Evolutionary conservation across 2,888 invertebrate genomes (phyloP).

Genomic region (Melieria crassipennis): DNA sequence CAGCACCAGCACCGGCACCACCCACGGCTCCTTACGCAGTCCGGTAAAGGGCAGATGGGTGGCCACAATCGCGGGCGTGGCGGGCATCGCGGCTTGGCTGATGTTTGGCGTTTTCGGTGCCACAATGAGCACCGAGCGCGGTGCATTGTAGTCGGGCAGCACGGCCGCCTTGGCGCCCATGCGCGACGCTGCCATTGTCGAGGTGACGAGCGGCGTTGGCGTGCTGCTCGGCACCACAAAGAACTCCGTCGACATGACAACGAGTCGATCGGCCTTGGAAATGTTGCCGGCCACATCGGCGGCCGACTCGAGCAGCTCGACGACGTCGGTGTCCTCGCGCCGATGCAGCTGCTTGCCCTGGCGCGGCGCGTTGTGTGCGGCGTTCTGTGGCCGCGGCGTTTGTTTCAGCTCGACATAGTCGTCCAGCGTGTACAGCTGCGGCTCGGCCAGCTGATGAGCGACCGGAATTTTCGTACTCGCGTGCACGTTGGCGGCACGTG

Average conservation of each 20-base stretch:
- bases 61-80: constrained; percentile 57
- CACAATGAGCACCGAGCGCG: constrained; percentile 54
- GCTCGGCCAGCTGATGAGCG: constrained; percentile 24
- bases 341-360: constrained; percentile 53
- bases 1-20: constrained; percentile 86
- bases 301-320: constrained; percentile 41
- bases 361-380: constrained; percentile 35
- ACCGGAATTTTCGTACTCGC: neutral
- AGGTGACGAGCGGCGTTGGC: constrained; percentile 54
- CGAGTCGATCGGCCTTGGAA: constrained; percentile 67
- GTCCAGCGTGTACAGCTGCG: constrained; percentile 16
- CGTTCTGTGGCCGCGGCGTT: constrained; percentile 16
- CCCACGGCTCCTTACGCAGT: constrained; percentile 85
- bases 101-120: constrained; percentile 45
- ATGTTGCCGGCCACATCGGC: constrained; percentile 40
- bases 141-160: constrained; percentile 46
- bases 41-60: constrained; percentile 56
- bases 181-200: constrained; percentile 46
- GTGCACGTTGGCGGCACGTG: constrained; percentile 16
- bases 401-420: neutral
- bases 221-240: constrained; percentile 77
- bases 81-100: constrained; percentile 38
- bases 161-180: constrained; percentile 43
- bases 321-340: constrained; percentile 55
- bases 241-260: constrained; percentile 87